Conservation (phyloP, 37 sponge, comb jelly and placozoan species). For the Trichoplax adhaerens region DNA sequence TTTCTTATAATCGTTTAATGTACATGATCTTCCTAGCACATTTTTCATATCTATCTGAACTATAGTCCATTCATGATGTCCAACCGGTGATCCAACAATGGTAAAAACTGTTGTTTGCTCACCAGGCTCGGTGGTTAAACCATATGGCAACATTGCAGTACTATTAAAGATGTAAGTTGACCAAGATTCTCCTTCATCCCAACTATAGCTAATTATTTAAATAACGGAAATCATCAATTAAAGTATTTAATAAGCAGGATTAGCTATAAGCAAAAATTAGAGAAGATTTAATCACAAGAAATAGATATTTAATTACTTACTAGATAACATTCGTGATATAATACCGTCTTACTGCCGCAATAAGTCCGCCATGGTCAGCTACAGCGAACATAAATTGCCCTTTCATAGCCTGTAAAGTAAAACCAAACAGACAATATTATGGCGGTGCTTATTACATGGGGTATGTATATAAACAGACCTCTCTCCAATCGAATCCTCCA, state of each 20-base stretch:
- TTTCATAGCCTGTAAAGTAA: too few species aligned
- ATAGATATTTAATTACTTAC: conserved; percentile 5
- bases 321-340: neutral
- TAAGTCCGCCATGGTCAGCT: conserved; percentile 29
- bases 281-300: neutral
- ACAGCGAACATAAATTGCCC: too few species aligned
- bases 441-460: too few species aligned
- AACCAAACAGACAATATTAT: conserved; percentile 24
- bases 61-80: conserved; percentile 18
- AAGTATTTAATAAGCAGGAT: neutral
- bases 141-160: conserved; percentile 7
- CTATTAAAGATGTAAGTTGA: conserved; percentile 26
- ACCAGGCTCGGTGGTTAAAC: conserved; percentile 83
- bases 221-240: neutral
- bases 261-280: neutral
- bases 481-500: conserved; percentile 28
- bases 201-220: conserved; percentile 28
- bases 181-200: conserved; percentile 83
- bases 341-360: conserved; percentile 10
- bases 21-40: conserved; percentile 1
- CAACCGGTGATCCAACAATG: conserved; percentile 14
- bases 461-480: conserved; percentile 4
- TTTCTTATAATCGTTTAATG: too few species aligned
- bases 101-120: conserved; percentile 56
- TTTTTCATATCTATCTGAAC: conserved; percentile 31